phyloP scores from a whole-genome alignment of 2,797 vertebrate species.

The Ciconia nigra region DNA sequence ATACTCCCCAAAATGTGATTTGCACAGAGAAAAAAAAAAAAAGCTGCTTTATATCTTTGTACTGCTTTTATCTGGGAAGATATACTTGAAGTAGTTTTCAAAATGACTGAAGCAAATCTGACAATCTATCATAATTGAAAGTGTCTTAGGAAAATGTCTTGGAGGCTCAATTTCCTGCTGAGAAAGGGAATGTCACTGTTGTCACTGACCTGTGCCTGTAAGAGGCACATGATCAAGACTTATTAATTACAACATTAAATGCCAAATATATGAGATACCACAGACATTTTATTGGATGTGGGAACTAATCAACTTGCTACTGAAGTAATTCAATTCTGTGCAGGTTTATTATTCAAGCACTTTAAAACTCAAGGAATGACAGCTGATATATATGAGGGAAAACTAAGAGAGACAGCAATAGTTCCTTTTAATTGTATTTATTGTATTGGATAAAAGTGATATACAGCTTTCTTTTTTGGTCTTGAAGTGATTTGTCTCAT shows the following conservation, averaged over 20 bases:
- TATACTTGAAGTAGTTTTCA: not conserved
- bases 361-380: conserved; percentile 49
- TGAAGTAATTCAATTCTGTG: conserved; percentile 53
- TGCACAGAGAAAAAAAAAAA: not conserved
- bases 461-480: conserved; percentile 16
- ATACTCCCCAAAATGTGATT: not conserved
- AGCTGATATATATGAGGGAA: conserved; percentile 50
- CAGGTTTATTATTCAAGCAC: conserved; percentile 54
- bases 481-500: conserved; percentile 28
- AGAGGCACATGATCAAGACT: conserved; percentile 34
- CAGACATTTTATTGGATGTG: conserved; percentile 48
- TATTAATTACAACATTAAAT: conserved; percentile 68
- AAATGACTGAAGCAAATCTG: conserved; percentile 54
- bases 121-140: conserved; percentile 64
- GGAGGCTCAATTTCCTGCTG: conserved; percentile 54
- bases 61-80: not conserved
- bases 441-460: conserved; percentile 48
- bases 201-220: conserved; percentile 46
- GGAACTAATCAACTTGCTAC: conserved; percentile 55
- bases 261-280: conserved; percentile 42
- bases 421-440: conserved; percentile 61
- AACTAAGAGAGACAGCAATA: conserved; percentile 48
- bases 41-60: not conserved
- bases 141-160: conserved; percentile 53
- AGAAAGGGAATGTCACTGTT: conserved; percentile 55